phyloP scores from a whole-genome alignment of 2,113 vertebrate genomes.

The Aspidoscelis tigris region DNA sequence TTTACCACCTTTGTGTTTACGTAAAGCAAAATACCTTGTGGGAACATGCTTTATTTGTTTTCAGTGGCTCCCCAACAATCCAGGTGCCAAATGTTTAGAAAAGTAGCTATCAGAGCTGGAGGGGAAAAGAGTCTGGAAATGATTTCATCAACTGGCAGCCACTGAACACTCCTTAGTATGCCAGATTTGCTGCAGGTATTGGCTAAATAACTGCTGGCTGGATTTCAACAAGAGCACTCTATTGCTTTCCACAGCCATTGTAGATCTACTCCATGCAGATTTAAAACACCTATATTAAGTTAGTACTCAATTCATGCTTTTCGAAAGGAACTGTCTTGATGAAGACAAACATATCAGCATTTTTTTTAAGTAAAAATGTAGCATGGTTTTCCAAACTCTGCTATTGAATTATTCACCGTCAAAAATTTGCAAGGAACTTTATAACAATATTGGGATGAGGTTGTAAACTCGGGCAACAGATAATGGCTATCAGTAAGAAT shows the following conservation, averaged over 20 bases:
- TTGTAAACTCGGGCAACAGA: neutral
- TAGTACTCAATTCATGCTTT: neutral
- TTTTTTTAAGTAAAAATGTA: neutral
- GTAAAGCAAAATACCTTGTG: constrained; percentile 53
- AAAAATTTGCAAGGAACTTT: neutral
- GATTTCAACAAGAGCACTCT: constrained; percentile 56
- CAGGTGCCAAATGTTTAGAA: constrained; percentile 48
- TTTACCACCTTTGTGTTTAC: constrained; percentile 48
- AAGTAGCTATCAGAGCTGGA: constrained; percentile 23
- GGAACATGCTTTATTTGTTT: constrained; percentile 53
- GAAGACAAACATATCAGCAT: neutral
- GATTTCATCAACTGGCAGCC: constrained; percentile 64
- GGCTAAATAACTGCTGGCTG: constrained; percentile 58
- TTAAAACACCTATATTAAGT: neutral
- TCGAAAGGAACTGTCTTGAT: neutral
- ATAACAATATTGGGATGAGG: neutral
- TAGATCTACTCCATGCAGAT: constrained; percentile 40
- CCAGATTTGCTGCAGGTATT: constrained; percentile 69
- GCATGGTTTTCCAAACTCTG: neutral
- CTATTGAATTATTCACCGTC: neutral
- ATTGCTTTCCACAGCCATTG: constrained; percentile 53
- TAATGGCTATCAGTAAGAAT: neutral
- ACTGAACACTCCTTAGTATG: constrained; percentile 49
- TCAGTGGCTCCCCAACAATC: constrained; percentile 47
- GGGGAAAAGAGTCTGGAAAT: constrained; percentile 56